Base-by-base conservation (phyloP, 2,888 invertebrate species). In the Plebejus melissa region DNA sequence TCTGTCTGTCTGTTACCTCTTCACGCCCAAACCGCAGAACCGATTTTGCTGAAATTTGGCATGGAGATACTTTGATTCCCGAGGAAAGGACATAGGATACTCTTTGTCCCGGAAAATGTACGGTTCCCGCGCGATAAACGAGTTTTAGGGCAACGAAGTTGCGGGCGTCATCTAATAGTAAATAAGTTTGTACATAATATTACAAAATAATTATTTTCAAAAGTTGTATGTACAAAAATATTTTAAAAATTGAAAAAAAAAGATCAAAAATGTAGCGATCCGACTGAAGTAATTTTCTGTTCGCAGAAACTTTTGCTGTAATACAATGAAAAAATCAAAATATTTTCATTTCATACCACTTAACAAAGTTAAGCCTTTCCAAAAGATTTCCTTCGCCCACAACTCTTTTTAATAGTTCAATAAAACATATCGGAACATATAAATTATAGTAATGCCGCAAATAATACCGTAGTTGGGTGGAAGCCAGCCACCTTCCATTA, bases 351-450 rank as follows among this genome's bases (percentile, higher is more conserved):
- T 32, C 32, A 65, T 65, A 13, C 32, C 32, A 65, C 32, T 65
- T 36, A 32, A 36, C 32, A 36, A 36, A 65, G 32, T 65, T 65
- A 65, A 65, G 32, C 65, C 32, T 13, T 65, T 65, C 13, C 65
- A 13, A 36, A 65, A 36, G 65, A 65, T 65, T 65, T 65, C 32
- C 32, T 36, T 36, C 65, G 32, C 13, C 5, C 65, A 65, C 65
- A 65, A 65, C 32, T 65, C 65, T 65, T 65, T 65, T 65, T 65
- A 65, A 65, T 65, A 65, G 65, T 65, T 32, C 65, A 70, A 41
- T 70, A 70, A 70, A 70, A 70, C 41, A 70, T 70, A 41, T 70
- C 41, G n/a, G 41, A 70, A 70, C 70, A 9, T 70, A 70, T 70
- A 70, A 41, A 70, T 41, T 70, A 70, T 41, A 41, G n/a, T 70